phyloP scores from a whole-genome alignment of 2,113 vertebrate genomes.

The Telmatochromis bifrenatus region DNA sequence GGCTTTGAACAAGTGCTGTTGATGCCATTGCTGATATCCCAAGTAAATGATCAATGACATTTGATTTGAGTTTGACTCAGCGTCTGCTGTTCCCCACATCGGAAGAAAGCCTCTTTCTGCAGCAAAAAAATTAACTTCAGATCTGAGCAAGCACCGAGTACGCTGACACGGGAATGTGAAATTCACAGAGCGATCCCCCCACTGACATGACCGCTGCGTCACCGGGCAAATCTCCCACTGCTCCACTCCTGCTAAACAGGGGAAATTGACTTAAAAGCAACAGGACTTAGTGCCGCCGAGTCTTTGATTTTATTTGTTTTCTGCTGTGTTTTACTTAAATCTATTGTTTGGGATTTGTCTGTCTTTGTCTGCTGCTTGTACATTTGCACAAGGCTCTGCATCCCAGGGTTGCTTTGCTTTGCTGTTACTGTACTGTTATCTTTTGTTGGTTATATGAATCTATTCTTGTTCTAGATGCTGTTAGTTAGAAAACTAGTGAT shows the following conservation, averaged over 20 bases:
- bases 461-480: background rate
- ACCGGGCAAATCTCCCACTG: background rate
- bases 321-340: background rate
- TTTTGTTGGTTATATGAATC: background rate
- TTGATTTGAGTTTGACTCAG: background rate
- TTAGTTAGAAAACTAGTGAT: background rate
- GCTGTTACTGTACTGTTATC: background rate
- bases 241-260: background rate
- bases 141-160: background rate
- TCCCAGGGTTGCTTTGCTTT: background rate
- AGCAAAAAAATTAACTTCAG: background rate
- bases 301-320: background rate
- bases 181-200: background rate
- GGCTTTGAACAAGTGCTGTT: background rate
- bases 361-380: background rate
- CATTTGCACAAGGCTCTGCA: background rate
- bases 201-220: accelerated
- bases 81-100: background rate
- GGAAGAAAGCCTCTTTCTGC: background rate
- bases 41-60: background rate
- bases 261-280: background rate
- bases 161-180: background rate
- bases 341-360: background rate
- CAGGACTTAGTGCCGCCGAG: accelerated
- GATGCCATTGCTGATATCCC: background rate